Evolutionary conservation across 2,888 invertebrate species (phyloP), one percentile per base, ranked within the genome.

Genomic region (Dryocosmus kuriphilus): DNA sequence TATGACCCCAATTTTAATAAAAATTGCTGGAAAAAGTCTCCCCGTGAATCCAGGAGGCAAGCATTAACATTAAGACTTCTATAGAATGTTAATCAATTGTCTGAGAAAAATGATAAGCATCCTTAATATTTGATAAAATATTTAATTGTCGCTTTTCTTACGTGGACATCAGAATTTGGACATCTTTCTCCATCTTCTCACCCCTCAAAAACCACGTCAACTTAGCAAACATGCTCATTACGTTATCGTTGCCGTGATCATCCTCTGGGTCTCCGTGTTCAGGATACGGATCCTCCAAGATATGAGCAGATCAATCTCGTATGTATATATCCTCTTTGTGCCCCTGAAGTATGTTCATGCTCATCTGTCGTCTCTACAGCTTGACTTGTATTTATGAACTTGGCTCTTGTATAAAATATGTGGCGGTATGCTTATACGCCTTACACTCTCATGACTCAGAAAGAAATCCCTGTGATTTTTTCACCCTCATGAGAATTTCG

Each of bases 211-310:
- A 55, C 61, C 27, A n/a, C 30, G 57, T 41, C 38, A 60, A 30
- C 35, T 63, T 61, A 60, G n/a, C 41, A 38, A 51, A 35, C 67
- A 22, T 63, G 27, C 76, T 85, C 86, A 86, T 86, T 87, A 86
- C 87, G 86, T 88, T 87, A 88, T 89, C 85, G 84, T 86, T 83
- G 83, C 83, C 85, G 84, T 88, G 87, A 87, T 89, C 89, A 86
- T 82, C 80, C 78, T 85, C 84, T 81, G 82, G 81, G 80, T 79
- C 83, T 76, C 79, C 80, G 83, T 84, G 77, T 78, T 83, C 80
- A 76, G 77, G 79, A 82, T 81, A 80, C 82, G 82, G 80, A 83
- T 83, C 82, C 81, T 80, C 80, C 78, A 67, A 38, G 38, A 16
- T 9, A 41, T 16, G 4, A 9, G 77, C 75, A 80, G 85, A 85